Evolutionary conservation across 2,797 vertebrate genomes (phyloP), one percentile per base, ranked within the genome.

Genomic region (Semaprochilodus insignis): DNA sequence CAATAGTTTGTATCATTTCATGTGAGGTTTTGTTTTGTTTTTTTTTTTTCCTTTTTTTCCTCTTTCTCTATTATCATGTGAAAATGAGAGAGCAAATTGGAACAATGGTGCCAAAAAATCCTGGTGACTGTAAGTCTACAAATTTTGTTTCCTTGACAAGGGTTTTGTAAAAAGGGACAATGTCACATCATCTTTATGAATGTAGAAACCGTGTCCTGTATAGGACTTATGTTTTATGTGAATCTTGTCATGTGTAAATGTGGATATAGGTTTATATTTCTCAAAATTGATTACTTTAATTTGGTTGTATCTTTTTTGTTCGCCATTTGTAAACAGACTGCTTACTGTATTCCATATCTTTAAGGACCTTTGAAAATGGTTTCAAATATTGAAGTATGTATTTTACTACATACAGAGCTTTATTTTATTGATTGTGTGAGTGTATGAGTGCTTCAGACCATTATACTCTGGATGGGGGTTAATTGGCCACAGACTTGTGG

Each of bases 401-500:
- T 93, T 93, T 93, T 94, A 92, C 78, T 85, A 89, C 87, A 85
- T 86, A 85, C 66, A 63, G 74, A 57, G 52, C 80, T 80, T 75
- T 69, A 15, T 81, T 70, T 73, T 44, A 44, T 63, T 67, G 51
- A 34, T 54, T 74, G 27, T 57, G 54, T 74, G 72, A 27, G 72
- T 74, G 72, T 74, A 17, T 70, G 4, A 52, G 0, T 71, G 23
- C 40, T 71, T 16, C 23, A 65, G 57, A 60, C 27, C 67, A 36
- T 74, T 60, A 55, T 62, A 2, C 44, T 27, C 44, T 8, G 7
- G 16, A 19, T 27, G 7, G 36, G 44, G 36, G 13, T 44, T 44
- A 57, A 65, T 51, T 52, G 77, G 57, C 66, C 44, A 34, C 34
- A 62, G 52, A 71, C 21, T 17, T 40, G 15, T 54, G 54, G 54